phyloP scores from a whole-genome alignment of 1,140 invertebrate genomes.

The Spodoptera frugiperda region DNA sequence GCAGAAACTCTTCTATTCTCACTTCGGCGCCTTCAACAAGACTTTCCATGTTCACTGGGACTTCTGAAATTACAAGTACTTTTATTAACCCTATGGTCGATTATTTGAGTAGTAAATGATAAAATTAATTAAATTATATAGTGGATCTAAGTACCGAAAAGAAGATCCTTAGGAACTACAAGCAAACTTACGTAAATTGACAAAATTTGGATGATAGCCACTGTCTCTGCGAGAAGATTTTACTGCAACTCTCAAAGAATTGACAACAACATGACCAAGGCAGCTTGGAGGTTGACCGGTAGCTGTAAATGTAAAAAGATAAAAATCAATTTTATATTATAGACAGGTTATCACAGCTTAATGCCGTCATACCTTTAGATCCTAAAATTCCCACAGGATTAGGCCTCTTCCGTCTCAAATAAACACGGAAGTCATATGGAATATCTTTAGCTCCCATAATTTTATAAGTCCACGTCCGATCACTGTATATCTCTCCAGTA shows the following conservation, averaged over 20 bases:
- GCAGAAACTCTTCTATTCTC: conserved; percentile 55
- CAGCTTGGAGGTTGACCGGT: conserved; percentile 93
- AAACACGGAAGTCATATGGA: conserved; percentile 92
- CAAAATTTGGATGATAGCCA: conserved; percentile 61
- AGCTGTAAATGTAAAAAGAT: conserved; percentile 83
- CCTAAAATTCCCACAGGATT: conserved; percentile 90
- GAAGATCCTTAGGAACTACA: no score
- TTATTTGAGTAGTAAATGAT: background rate
- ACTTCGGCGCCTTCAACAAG: conserved; percentile 51
- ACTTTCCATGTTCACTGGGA: conserved; percentile 56
- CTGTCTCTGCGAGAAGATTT: conserved; percentile 87
- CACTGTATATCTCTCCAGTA: conserved; percentile 89
- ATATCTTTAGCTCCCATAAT: conserved; percentile 93
- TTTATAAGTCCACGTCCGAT: conserved; percentile 94
- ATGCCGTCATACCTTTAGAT: conserved; percentile 89
- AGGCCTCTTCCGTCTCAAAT: conserved; percentile 89
- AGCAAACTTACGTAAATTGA: conserved; percentile 22
- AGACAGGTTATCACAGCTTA: background rate
- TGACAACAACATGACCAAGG: conserved; percentile 88
- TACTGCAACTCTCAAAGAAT: conserved; percentile 90
- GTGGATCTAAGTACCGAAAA: no score
- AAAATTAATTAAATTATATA: no score
- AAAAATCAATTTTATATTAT: background rate
- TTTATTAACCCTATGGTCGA: background rate
- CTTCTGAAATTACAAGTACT: conserved; percentile 38